These are phyloP conservation scores for Solenopsis fugax DNA, from an alignment of 1,140 invertebrate genomes.

Conservation along the genomic window DNA sequence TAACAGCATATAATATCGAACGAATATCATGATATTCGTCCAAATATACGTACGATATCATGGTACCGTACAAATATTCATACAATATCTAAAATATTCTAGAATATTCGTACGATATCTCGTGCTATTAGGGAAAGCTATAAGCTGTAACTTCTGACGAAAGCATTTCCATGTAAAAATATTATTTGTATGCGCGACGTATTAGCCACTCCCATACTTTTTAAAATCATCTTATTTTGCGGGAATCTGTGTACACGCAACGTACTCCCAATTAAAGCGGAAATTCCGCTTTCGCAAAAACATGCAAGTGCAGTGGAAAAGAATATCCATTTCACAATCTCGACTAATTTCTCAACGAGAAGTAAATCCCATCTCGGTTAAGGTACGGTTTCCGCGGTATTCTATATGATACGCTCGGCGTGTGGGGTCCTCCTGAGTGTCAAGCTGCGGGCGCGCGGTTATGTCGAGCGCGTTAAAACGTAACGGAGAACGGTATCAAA, in stretches of 20 bases:
- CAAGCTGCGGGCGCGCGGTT: conserved; percentile 13
- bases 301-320: not conserved
- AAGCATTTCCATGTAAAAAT: conserved; percentile 8
- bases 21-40: too few species aligned
- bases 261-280: not conserved
- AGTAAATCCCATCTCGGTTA: conserved; percentile 15
- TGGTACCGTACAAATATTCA: too few species aligned
- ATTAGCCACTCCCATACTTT: not conserved
- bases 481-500: conserved; percentile 41
- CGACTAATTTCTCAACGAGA: conserved; percentile 27
- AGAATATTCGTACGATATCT: too few species aligned
- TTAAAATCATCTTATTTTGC: not conserved
- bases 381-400: conserved; percentile 6
- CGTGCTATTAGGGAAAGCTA: not conserved
- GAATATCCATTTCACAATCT: conserved; percentile 33
- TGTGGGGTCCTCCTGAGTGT: conserved; percentile 12
- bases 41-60: too few species aligned
- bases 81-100: too few species aligned
- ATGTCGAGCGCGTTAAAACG: conserved; percentile 46
- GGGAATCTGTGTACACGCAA: not conserved
- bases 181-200: not conserved
- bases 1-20: too few species aligned
- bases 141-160: conserved; percentile 10
- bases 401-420: not conserved
- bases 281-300: conserved; percentile 1